Evolutionary conservation across 1,140 invertebrate species (phyloP).

Genomic region (Atopsyche davidsoni): DNA sequence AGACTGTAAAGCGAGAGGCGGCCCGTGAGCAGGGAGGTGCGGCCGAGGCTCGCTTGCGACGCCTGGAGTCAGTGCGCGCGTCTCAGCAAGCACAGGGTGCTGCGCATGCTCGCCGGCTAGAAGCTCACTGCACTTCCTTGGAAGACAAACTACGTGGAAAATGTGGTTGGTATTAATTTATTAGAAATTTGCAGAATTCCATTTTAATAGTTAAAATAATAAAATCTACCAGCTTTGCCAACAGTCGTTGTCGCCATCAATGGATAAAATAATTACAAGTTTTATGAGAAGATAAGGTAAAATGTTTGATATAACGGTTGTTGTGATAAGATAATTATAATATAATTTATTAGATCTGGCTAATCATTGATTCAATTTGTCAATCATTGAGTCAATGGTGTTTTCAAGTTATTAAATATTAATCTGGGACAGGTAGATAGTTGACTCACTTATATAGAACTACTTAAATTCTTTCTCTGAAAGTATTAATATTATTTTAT

Average conservation of each 20-base stretch:
- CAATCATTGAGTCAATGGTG: background rate
- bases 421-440: background rate
- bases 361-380: background rate
- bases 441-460: background rate
- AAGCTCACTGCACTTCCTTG: constrained; percentile 9
- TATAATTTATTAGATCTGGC: background rate
- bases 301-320: background rate
- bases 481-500: background rate
- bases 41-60: constrained; percentile 5
- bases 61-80: constrained; percentile 3
- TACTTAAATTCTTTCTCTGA: background rate
- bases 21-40: constrained; percentile 11
- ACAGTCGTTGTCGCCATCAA: background rate
- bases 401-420: background rate
- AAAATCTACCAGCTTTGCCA: background rate
- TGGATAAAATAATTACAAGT: constrained; percentile 4
- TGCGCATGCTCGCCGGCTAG: constrained; percentile 9
- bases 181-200: background rate
- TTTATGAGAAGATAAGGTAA: too few species aligned
- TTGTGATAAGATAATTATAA: background rate
- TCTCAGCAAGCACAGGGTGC: constrained; percentile 16
- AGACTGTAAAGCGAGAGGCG: constrained; percentile 9
- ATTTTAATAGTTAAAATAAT: background rate
- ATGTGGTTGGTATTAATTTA: constrained; percentile 14
- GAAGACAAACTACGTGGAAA: constrained; percentile 15